Base-by-base conservation (phyloP, 2,888 invertebrate genomes). In the Auanema sp. region DNA sequence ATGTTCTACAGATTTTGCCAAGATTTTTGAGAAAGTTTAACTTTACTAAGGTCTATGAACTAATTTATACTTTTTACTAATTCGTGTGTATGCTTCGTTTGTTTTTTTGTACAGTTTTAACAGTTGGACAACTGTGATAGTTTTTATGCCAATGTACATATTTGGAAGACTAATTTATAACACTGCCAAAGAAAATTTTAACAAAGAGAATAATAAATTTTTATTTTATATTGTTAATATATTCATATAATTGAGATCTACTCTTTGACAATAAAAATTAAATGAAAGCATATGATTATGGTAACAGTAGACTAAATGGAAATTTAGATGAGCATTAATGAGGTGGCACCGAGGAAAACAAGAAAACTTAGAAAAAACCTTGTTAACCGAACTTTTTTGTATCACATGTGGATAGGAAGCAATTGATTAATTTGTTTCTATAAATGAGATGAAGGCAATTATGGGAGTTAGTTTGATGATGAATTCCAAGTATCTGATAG, bases 231-330 rank as follows among this genome's bases (percentile, higher is more conserved):
- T n/a, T n/a, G n/a, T n/a, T n/a, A n/a, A n/a, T n/a, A 33, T 33
- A 8, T 33, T 33, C 33, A 33, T 33, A 5, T 33, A n/a, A 21
- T n/a, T 66, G 68, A 69, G 68, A 69, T 69, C 68, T 60, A 66
- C 68, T 63, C 68, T 66, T 65, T 21, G 23, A 50, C 44, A 58
- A 53, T 16, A 52, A 58, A 51, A 6, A 16, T 33, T n/a, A 49
- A 33, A 33, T 44, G 14, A 24, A 44, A 23, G 47, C 12, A 41
- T 47, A 41, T 14, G 11, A 25, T 12, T 18, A 12, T 18, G 23
- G 25, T 25, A 16, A 59, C 10, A 40, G 25, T 41, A 21, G 51
- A 33, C 11, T 33, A 33, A 55, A 58, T 42, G 33, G 16, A 41
- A 57, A 23, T 21, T 1, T 55, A 59, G 64, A 65, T 68, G 68